Percentiles rank a stretch among this genome's conserved stretches.
phyloP scores from a whole-genome alignment of 2,797 vertebrate species.

The Picus viridis region DNA sequence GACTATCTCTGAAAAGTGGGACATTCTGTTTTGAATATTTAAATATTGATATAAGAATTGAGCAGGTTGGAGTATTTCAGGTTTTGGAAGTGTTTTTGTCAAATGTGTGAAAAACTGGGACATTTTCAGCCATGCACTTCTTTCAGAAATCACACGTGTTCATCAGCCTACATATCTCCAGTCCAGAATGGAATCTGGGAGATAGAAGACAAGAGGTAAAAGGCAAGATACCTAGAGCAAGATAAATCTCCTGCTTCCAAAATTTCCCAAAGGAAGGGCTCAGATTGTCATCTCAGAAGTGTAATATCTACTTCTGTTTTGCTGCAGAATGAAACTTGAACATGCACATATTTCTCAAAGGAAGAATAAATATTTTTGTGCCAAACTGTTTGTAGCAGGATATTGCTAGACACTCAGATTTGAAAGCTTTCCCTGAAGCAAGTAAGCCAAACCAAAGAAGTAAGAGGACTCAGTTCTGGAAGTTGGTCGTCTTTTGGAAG shows the following conservation, averaged over 20 bases:
- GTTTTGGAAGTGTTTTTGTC: slow-evolving; percentile 46
- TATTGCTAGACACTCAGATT: not conserved
- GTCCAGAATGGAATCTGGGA: not conserved
- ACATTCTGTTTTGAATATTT: slow-evolving; percentile 37
- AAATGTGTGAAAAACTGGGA: slow-evolving; percentile 61
- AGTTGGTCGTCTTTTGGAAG: not conserved
- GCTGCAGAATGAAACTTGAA: not conserved
- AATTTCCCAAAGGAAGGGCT: not conserved
- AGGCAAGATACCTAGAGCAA: not conserved
- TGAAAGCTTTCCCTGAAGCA: not conserved
- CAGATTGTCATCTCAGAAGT: not conserved
- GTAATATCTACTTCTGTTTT: no score
- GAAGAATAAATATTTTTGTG: not conserved
- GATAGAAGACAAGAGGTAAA: not conserved
- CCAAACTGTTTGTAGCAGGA: not conserved
- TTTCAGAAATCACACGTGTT: slow-evolving; percentile 43
- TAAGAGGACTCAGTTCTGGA: not conserved
- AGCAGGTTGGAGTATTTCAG: slow-evolving; percentile 58
- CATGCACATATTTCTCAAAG: not conserved
- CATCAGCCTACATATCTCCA: slow-evolving; percentile 7
- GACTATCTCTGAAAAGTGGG: slow-evolving; percentile 35
- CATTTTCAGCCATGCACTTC: slow-evolving; percentile 30
- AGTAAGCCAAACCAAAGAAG: not conserved
- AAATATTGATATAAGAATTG: slow-evolving; percentile 59
- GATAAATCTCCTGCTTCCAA: not conserved